A percentile compares a stretch with the other conserved stretches of the same genome.
phyloP scores from a whole-genome alignment of 2,113 vertebrate species.

The Burhinus oedicnemus region DNA sequence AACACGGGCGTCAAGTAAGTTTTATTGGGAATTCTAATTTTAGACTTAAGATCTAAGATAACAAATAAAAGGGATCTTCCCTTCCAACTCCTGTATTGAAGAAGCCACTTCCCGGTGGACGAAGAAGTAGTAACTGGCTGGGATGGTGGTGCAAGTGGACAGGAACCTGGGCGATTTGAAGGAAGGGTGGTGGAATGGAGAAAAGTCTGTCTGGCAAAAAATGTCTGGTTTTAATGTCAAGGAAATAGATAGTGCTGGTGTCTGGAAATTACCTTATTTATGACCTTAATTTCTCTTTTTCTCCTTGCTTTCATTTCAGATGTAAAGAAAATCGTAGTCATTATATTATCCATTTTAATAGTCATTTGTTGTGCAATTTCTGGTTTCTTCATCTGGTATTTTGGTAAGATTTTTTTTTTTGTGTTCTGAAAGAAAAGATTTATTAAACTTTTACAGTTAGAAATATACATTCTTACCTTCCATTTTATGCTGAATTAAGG shows the following conservation, averaged over 20 bases:
- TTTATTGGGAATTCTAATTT: not conserved
- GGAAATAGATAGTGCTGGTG: not conserved
- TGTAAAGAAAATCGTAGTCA: slow-evolving; percentile 24
- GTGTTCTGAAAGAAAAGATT: not conserved
- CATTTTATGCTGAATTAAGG: not conserved
- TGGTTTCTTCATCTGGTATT: slow-evolving; percentile 74
- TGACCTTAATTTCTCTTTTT: not conserved
- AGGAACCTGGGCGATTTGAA: not conserved
- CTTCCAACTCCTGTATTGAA: not conserved
- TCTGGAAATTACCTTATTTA: not conserved
- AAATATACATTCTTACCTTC: not conserved
- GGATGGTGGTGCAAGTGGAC: not conserved
- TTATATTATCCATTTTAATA: slow-evolving; percentile 17
- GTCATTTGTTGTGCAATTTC: not conserved
- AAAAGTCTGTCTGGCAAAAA: not conserved
- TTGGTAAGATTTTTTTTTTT: slow-evolving; percentile 66
- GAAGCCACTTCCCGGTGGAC: not conserved
- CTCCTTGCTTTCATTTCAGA: slow-evolving; percentile 36
- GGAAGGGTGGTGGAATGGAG: not conserved
- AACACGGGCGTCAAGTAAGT: slow-evolving; percentile 64
- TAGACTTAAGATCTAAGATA: fast-evolving
- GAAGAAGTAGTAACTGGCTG: not conserved
- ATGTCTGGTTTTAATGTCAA: not conserved
- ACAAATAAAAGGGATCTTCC: not conserved
- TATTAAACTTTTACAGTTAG: not conserved